phyloP scores from a whole-genome alignment of 2,113 vertebrate genomes.

The Hydropotes inermis region DNA sequence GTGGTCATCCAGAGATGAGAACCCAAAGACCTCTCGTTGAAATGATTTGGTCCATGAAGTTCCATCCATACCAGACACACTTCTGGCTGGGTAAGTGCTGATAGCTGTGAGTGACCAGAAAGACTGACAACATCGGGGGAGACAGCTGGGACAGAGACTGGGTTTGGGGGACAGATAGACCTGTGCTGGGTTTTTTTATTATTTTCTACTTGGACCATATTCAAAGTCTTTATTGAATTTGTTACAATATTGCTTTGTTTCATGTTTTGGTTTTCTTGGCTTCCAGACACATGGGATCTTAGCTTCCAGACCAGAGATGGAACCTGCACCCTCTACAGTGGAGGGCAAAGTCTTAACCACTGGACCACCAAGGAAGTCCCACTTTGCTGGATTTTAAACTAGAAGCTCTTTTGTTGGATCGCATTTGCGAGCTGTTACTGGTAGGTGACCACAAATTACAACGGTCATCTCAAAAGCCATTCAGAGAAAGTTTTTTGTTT shows the following conservation, averaged over 20 bases:
- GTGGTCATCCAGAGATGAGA: background rate
- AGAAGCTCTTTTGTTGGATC: background rate
- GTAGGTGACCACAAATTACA: background rate
- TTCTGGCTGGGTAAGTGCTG: background rate
- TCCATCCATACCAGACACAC: background rate
- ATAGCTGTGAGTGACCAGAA: background rate
- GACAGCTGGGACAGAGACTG: background rate
- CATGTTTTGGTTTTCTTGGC: background rate
- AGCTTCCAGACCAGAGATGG: background rate
- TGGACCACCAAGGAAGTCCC: background rate
- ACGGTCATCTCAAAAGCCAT: background rate
- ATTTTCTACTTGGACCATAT: background rate
- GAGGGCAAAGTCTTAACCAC: background rate
- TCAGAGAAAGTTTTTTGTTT: background rate
- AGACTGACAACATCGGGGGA: rapidly evolving
- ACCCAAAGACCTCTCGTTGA: background rate
- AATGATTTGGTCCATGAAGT: background rate
- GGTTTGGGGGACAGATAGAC: background rate
- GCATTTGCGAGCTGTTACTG: background rate
- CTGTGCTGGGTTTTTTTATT: background rate
- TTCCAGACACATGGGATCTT: background rate
- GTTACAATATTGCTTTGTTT: background rate
- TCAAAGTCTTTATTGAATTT: background rate
- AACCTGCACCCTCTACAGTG: background rate
- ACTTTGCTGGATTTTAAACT: background rate